Percentiles rank a stretch among this genome's conserved stretches.
These are phyloP conservation scores for Acrobasis consociella DNA, from an alignment of 2,888 invertebrate genomes.

Conservation along the genomic window DNA sequence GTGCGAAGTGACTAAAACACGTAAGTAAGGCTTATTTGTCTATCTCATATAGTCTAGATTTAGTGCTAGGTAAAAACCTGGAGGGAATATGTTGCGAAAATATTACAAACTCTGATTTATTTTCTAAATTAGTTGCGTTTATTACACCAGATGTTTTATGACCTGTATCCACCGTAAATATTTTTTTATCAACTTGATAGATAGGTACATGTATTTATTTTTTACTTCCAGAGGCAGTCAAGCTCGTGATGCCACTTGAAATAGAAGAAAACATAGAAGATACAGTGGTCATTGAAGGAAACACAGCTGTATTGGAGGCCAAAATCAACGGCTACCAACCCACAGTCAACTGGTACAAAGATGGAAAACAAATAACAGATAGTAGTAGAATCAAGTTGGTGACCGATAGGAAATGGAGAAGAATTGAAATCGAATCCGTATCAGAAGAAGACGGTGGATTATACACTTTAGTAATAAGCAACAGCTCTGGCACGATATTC, in stretches of 20 bases:
- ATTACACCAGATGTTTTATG: no score
- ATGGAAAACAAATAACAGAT: slow-evolving; percentile 34
- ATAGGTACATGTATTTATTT: background rate
- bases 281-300: slow-evolving; percentile 34
- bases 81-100: no score
- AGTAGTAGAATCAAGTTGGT: slow-evolving; percentile 34
- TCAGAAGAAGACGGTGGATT: slow-evolving; percentile 40
- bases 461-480: slow-evolving; percentile 37
- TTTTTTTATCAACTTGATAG: background rate
- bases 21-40: background rate
- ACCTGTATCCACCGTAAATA: background rate
- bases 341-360: slow-evolving; percentile 40
- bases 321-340: slow-evolving; percentile 32
- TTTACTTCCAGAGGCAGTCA: slow-evolving; percentile 29
- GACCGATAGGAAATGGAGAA: slow-evolving; percentile 31
- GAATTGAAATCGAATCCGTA: slow-evolving; percentile 36
- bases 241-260: slow-evolving; percentile 27
- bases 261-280: slow-evolving; percentile 39
- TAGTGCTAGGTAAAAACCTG: no score
- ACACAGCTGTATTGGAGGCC: slow-evolving; percentile 38
- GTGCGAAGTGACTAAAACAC: background rate
- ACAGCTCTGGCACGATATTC: slow-evolving; percentile 28
- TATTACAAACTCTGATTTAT: no score
- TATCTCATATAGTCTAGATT: no score
- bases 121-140: no score